Evolutionary conservation across 2,797 vertebrate genomes (phyloP), one percentile per base, ranked within the genome.

Genomic region (Salmo trutta): DNA sequence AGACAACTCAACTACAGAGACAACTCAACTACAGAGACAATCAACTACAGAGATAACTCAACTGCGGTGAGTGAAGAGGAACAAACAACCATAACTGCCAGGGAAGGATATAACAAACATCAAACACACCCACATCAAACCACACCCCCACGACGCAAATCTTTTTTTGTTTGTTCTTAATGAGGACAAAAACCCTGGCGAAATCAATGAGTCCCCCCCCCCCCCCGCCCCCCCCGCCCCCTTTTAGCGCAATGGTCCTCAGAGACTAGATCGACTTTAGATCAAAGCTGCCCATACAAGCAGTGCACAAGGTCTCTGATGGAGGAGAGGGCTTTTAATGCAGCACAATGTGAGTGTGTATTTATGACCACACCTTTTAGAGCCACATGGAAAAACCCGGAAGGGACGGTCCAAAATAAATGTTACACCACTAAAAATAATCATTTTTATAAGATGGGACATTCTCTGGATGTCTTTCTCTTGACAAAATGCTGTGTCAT

Each of bases 401-500:
- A 72, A 64, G 24, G 67, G 66, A 33, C 72, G 67, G 69, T 77
- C 73, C 77, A 33, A 0, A 0, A 65, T 21, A 41, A 54, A 73
- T n/a, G 17, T 31, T 31, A 56, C 17, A 70, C 31, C 17, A 69
- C 31, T 10, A 21, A 69, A 41, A 6, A 33, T 1, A 41, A 59
- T 5, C 19, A 3, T 59, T 59, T 17, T n/a, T 19, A 4, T n/a
- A 29, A 36, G 17, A 8, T 10, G 19, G 31, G 8, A 41, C 29
- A 33, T 41, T 33, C 76, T 66, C 70, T 27, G 75, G 78, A 51
- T 29, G 33, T 79, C 72, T 66, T 33, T 74, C 41, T 75, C 36
- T 65, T 66, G 73, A 82, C 33, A 84, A 90, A 86, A 83, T 36
- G 83, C 85, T 82, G 79, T 64, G 84, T 88, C 87, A 86, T 75